phyloP scores from a whole-genome alignment of 2,888 invertebrate genomes.

The Euplexia lucipara region DNA sequence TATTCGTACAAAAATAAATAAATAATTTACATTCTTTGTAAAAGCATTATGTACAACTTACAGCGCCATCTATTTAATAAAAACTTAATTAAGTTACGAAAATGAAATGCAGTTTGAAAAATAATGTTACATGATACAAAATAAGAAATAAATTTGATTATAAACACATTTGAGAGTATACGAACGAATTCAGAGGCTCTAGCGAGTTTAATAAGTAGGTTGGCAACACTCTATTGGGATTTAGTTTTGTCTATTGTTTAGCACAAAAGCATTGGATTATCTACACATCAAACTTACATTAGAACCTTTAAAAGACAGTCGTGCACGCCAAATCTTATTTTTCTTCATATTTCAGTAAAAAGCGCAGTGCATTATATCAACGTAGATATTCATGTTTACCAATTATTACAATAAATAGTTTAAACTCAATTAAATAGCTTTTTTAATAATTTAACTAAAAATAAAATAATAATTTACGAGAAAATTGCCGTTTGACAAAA shows the following conservation, averaged over 20 bases:
- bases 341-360: slow-evolving; percentile 22
- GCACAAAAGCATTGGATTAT: neutral
- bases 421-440: slow-evolving; percentile 52
- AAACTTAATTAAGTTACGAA: slow-evolving; percentile 67
- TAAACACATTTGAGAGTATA: neutral
- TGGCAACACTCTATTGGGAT: neutral
- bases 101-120: slow-evolving; percentile 47
- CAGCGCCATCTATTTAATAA: slow-evolving; percentile 73
- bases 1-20: slow-evolving; percentile 82
- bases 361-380: slow-evolving; percentile 30
- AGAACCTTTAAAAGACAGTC: neutral
- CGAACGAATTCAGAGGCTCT: slow-evolving; percentile 1
- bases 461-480: slow-evolving; percentile 61
- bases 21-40: slow-evolving; percentile 85
- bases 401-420: slow-evolving; percentile 56
- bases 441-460: slow-evolving; percentile 56
- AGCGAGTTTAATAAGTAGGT: neutral
- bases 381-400: slow-evolving; percentile 18
- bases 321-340: slow-evolving; percentile 1
- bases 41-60: slow-evolving; percentile 88
- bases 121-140: slow-evolving; percentile 6
- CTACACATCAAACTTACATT: neutral
- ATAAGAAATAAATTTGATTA: neutral
- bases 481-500: slow-evolving; percentile 56
- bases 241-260: neutral